A percentile compares a stretch with the other conserved stretches of the same genome.
phyloP scores from a whole-genome alignment of 1,140 invertebrate genomes.

The Bombus consobrinus region DNA sequence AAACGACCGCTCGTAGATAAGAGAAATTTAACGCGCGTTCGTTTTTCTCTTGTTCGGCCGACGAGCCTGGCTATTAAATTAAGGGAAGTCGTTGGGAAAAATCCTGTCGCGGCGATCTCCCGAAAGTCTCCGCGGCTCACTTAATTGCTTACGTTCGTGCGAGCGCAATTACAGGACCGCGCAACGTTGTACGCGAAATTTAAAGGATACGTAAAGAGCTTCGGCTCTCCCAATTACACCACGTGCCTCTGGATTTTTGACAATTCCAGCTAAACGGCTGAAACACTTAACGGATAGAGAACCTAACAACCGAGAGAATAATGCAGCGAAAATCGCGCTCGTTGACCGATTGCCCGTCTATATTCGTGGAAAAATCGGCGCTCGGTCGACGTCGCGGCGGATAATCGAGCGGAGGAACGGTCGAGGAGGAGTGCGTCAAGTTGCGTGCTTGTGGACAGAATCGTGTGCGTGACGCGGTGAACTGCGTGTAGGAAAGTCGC shows the following conservation, averaged over 20 bases:
- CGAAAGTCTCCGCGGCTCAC: neutral
- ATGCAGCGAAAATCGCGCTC: neutral
- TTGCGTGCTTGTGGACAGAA: constrained; percentile 33
- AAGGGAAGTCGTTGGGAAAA: constrained; percentile 27
- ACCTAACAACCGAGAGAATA: neutral
- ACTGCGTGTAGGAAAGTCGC: constrained; percentile 69
- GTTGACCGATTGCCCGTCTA: neutral
- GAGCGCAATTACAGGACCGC: constrained; percentile 8
- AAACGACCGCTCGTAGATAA: constrained; percentile 33
- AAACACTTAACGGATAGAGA: neutral
- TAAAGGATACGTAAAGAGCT: neutral
- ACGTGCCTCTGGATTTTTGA: neutral
- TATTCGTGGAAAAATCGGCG: too few species aligned
- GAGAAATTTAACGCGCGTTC: constrained; percentile 26
- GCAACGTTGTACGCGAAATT: neutral
- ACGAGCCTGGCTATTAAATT: constrained; percentile 25
- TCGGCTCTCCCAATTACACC: neutral
- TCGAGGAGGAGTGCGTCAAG: constrained; percentile 16
- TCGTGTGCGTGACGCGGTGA: constrained; percentile 41
- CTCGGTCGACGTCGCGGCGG: neutral
- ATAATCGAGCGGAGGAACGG: neutral
- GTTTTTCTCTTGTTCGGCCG: neutral
- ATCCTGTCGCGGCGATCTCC: constrained; percentile 10
- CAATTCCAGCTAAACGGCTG: neutral
- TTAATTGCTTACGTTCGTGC: constrained; percentile 27